Percentiles rank a stretch among this genome's conserved stretches.
These are phyloP conservation scores for Heterotis niloticus DNA, from an alignment of 2,113 vertebrate genomes.

Conservation along the genomic window DNA sequence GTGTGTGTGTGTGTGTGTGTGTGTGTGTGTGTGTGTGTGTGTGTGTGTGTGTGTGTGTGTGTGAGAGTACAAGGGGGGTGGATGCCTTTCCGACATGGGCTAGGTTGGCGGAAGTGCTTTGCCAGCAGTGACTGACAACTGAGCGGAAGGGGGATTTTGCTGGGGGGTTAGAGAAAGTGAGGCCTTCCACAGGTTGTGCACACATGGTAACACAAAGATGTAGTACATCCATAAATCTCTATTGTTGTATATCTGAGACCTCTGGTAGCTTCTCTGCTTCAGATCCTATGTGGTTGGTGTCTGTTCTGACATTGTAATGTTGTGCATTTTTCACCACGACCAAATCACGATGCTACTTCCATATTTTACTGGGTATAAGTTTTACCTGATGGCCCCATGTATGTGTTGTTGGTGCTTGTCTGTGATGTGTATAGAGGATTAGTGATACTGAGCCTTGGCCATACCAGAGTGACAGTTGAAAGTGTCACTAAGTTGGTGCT, in stretches of 20 bases:
- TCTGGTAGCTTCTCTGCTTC: background rate
- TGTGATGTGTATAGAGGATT: too few relatives aligned
- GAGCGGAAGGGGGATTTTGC: too few relatives aligned
- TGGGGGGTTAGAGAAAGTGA: conserved; percentile 35
- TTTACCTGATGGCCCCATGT: too few relatives aligned
- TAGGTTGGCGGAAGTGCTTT: background rate
- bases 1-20: conserved; percentile 22
- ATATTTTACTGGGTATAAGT: too few relatives aligned
- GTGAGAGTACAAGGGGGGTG: background rate
- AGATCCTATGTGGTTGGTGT: conserved; percentile 29
- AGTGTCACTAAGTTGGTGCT: background rate
- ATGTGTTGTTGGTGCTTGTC: too few relatives aligned
- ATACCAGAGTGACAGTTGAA: conserved; percentile 5
- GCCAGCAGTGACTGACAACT: background rate
- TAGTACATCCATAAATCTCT: background rate
- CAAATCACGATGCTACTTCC: background rate
- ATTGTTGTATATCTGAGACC: background rate
- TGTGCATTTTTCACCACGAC: conserved; percentile 31
- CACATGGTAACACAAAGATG: background rate
- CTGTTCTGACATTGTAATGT: conserved; percentile 29
- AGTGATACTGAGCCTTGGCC: background rate
- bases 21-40: conserved; percentile 16
- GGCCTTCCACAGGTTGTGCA: conserved; percentile 20
- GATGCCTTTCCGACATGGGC: background rate
- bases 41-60: too few relatives aligned